Percentiles rank a stretch among this genome's conserved stretches.
Conservation (phyloP, 2,888 invertebrate species). For the Conus canariensis region DNA sequence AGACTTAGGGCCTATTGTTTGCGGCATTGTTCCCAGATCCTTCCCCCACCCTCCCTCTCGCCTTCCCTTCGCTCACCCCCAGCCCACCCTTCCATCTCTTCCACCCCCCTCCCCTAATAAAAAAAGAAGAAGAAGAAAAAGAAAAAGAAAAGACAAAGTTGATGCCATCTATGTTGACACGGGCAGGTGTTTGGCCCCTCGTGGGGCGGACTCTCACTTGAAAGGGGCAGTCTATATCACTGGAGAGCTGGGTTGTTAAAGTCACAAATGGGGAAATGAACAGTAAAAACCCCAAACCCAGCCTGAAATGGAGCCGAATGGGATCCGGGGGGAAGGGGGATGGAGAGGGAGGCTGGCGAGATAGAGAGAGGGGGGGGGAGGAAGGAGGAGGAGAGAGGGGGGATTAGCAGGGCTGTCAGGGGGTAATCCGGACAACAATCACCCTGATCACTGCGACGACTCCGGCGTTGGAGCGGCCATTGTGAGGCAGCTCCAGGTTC, state of each 20-base stretch:
- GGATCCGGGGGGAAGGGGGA: not conserved
- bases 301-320: constrained; percentile 29
- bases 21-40: not conserved
- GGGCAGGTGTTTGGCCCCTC: constrained; percentile 21
- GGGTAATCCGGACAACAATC: constrained; percentile 29
- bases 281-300: constrained; percentile 16
- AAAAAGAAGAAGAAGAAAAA: no score
- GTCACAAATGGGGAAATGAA: constrained; percentile 34
- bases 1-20: not conserved
- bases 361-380: constrained; percentile 13
- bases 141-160: not conserved
- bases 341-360: not conserved
- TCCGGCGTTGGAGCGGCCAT: constrained; percentile 10
- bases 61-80: not conserved
- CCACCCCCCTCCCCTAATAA: not conserved
- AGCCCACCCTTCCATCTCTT: not conserved
- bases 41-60: not conserved
- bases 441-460: constrained; percentile 27
- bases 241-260: constrained; percentile 33
- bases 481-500: constrained; percentile 3
- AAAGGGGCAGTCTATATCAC: constrained; percentile 20
- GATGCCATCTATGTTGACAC: constrained; percentile 31
- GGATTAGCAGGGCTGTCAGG: constrained; percentile 36
- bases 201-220: constrained; percentile 6
- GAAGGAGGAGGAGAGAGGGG: not conserved